Conservation (phyloP, 2,888 invertebrate species). For the Busseola fusca region DNA sequence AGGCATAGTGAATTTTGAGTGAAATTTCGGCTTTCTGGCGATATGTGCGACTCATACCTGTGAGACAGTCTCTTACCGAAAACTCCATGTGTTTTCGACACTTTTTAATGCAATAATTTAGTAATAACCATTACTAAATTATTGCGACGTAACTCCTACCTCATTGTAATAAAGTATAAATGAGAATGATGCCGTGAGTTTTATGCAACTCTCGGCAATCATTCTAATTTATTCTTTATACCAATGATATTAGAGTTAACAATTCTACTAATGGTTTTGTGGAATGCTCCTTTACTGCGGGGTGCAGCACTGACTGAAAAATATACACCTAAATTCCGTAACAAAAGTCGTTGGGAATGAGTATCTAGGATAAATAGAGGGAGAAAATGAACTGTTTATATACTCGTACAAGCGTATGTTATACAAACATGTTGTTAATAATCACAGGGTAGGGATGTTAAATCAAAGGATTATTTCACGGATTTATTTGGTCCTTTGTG, state of each 20-base stretch:
- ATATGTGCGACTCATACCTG: background rate
- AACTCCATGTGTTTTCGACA: background rate
- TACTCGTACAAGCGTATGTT: background rate
- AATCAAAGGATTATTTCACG: conserved; percentile 37
- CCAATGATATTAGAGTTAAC: background rate
- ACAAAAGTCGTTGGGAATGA: background rate
- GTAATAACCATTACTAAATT: background rate
- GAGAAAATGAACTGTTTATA: conserved; percentile 14
- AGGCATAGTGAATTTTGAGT: background rate
- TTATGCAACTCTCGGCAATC: background rate
- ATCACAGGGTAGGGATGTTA: conserved; percentile 12
- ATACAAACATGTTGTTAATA: conserved; percentile 24
- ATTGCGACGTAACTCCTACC: background rate
- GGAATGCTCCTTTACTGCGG: background rate
- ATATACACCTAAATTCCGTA: conserved; percentile 1
- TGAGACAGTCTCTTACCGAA: background rate
- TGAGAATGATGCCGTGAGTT: background rate
- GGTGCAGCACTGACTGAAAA: conserved; percentile 3
- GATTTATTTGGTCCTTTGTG: conserved; percentile 26
- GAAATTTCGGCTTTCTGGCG: background rate
- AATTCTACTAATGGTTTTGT: background rate
- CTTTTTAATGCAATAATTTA: too few relatives aligned
- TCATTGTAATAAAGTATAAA: background rate
- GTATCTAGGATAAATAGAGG: background rate
- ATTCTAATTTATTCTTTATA: background rate